phyloP scores from a whole-genome alignment of 2,888 invertebrate genomes.

The Tinea semifulvella region DNA sequence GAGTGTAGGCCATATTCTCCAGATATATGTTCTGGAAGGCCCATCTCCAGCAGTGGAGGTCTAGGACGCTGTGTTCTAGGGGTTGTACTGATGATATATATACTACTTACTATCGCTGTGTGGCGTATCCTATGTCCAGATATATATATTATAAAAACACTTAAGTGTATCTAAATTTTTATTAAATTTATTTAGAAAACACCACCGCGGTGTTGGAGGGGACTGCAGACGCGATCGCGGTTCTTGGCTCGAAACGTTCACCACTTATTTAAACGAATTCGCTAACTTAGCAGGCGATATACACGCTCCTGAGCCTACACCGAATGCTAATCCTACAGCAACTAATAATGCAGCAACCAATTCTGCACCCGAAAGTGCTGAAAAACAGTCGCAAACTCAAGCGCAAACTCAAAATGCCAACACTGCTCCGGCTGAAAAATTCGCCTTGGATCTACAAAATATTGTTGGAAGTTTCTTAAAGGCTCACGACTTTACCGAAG shows the following conservation, averaged over 20 bases:
- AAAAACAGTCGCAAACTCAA: background rate
- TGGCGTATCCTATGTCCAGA: too few species aligned
- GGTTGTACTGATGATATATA: too few species aligned
- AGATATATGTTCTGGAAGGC: too few species aligned
- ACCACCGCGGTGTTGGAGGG: background rate
- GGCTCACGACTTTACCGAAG: too few species aligned
- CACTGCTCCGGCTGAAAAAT: background rate
- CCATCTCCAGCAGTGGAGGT: too few species aligned
- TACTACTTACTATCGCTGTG: too few species aligned
- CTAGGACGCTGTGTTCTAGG: too few species aligned
- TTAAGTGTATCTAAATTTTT: background rate
- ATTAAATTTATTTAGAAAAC: background rate
- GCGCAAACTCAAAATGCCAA: background rate
- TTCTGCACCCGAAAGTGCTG: background rate
- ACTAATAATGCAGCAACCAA: background rate
- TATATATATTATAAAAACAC: background rate
- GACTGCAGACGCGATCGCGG: background rate
- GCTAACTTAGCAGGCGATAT: slow-evolving; percentile 54
- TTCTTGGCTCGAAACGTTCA: slow-evolving; percentile 54
- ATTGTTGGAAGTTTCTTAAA: too few species aligned
- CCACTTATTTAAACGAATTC: slow-evolving; percentile 62
- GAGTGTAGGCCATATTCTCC: too few species aligned
- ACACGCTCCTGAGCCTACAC: slow-evolving; percentile 22
- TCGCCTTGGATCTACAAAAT: too few species aligned
- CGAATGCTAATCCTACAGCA: slow-evolving; percentile 22